Evolutionary conservation across 2,888 invertebrate species (phyloP).

Genomic region (Caenorhabditis wallacei): DNA sequence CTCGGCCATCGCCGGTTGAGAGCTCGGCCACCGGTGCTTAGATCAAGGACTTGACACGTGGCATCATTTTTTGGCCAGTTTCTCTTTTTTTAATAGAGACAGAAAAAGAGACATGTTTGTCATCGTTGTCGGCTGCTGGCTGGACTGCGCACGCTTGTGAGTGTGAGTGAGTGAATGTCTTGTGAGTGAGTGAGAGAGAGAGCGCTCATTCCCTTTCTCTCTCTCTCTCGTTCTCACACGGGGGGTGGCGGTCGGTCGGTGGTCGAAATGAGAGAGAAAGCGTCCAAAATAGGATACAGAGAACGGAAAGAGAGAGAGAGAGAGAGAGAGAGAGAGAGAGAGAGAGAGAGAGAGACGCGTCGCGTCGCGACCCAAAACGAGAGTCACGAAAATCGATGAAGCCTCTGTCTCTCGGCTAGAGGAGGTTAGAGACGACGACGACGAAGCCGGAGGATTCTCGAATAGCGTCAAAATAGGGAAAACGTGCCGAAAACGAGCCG

Average conservation of each 20-base stretch:
- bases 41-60: too few species aligned
- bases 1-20: background rate
- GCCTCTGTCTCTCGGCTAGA: background rate
- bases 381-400: background rate
- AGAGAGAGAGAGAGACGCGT: conserved; percentile 24
- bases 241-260: conserved; percentile 1
- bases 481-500: too few species aligned
- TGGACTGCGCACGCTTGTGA: background rate
- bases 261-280: conserved; percentile 30
- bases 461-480: too few species aligned
- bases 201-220: conserved; percentile 26
- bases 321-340: conserved; percentile 19
- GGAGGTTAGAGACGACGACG: background rate
- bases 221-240: too few species aligned
- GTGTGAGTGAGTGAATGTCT: background rate
- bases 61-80: too few species aligned
- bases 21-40: background rate
- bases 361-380: background rate
- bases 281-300: background rate
- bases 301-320: conserved; percentile 20
- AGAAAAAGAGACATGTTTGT: conserved; percentile 38
- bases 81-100: too few species aligned
- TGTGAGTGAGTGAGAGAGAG: conserved; percentile 52
- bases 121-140: conserved; percentile 1
- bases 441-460: too few species aligned